Evolutionary conservation across 2,113 vertebrate species (phyloP), one percentile per base, ranked within the genome.

Genomic region (Pterocles orientalis): DNA sequence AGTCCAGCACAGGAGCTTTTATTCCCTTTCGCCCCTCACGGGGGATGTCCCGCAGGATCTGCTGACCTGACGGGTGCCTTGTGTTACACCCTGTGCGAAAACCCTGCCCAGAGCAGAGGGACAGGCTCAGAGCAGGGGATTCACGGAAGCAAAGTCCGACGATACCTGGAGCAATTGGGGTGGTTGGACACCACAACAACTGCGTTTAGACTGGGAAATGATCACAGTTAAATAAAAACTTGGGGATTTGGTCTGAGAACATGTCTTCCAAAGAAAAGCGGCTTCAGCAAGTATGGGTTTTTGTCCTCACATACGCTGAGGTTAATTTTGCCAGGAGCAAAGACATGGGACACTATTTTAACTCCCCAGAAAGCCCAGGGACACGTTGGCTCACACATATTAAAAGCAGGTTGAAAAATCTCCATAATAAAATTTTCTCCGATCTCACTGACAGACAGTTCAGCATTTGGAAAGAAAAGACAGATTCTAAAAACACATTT

Each of bases 371-470:
- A 79, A 65, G 29, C 26, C 15, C n/a, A 0, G 18, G 69, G 75
- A 31, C 3, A 39, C 1, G 0, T 2, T 5, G 57, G 51, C 79
- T 82, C 43, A 36, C 8, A 18, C 3, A 2, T 3, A 2, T 1
- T 60, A 68, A 82, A 91, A 92, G 79, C 80, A 18, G 51, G 36
- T 28, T 48, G 64, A 15, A 51, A 95, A 76, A 45, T 4, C 86
- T 68, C 69, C 25, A 1, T 7, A 14, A 20, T 2, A 7, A 23
- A 23, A 18, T 12, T 33, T 64, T 12, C 58, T 57, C 43, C 79
- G n/a, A 8, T 5, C 36, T 24, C 45, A 13, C 1, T 31, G 47
- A 31, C 23, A 66, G 39, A 51, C 3, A 3, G 2, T 6, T 5
- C 82, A 91, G 88, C 70, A 10, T 9, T 41, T 9, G 19, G 78